phyloP scores from a whole-genome alignment of 2,888 invertebrate genomes.

The Euspilapteryx auroguttella region DNA sequence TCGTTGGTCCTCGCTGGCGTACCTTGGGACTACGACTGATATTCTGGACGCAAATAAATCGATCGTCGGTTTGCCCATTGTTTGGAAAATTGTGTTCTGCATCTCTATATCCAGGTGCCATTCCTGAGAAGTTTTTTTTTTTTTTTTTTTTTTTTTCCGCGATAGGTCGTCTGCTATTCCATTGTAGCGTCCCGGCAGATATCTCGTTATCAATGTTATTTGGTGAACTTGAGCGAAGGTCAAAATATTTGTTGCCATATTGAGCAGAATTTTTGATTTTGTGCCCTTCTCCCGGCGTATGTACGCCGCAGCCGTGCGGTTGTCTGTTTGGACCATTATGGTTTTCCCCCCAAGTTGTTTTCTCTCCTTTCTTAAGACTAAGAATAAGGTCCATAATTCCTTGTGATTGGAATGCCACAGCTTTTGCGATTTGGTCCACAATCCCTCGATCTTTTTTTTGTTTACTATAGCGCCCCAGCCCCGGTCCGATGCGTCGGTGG shows the following conservation, averaged over 20 bases:
- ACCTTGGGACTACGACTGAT: background rate
- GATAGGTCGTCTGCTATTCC: background rate
- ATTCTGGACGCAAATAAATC: background rate
- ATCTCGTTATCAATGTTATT: background rate
- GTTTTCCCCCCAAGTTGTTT: background rate
- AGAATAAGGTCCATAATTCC: background rate
- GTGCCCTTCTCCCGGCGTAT: background rate
- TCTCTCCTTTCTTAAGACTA: background rate
- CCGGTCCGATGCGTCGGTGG: background rate
- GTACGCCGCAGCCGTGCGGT: background rate
- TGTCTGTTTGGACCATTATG: background rate
- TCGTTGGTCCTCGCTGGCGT: background rate
- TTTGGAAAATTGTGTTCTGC: background rate
- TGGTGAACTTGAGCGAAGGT: background rate
- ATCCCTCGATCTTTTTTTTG: background rate
- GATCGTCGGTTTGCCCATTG: background rate
- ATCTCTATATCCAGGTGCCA: background rate
- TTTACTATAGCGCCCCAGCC: background rate
- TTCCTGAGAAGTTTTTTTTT: background rate
- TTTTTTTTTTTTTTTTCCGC: too few species aligned
- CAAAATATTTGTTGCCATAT: background rate
- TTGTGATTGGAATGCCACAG: conserved; percentile 1
- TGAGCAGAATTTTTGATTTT: background rate
- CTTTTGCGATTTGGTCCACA: background rate
- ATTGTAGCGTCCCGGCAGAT: conserved; percentile 1